These are phyloP conservation scores for Eumerus sabulonum DNA, from an alignment of 2,888 invertebrate species.

Conservation along the genomic window DNA sequence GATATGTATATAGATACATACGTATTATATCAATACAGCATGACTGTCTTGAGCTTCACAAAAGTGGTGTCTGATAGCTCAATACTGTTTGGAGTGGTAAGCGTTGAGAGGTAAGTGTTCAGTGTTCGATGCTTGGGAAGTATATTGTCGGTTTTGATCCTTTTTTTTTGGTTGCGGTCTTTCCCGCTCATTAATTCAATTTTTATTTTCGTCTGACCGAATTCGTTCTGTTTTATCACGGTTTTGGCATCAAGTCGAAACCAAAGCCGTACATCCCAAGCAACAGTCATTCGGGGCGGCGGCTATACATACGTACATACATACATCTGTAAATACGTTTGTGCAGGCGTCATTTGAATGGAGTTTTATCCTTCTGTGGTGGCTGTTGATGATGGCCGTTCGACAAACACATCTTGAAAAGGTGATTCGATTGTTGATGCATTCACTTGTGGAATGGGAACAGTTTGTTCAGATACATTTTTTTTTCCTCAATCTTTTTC, in stretches of 20 bases:
- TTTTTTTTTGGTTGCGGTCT: not conserved
- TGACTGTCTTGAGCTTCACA: no score
- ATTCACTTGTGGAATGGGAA: slow-evolving; percentile 32
- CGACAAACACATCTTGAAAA: not conserved
- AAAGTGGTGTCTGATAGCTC: slow-evolving; percentile 26
- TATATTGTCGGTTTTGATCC: not conserved
- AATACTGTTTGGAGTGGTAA: not conserved
- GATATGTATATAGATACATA: no score
- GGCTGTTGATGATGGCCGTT: slow-evolving; percentile 14
- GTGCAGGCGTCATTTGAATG: slow-evolving; percentile 12
- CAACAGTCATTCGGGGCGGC: slow-evolving; percentile 39
- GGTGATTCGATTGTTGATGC: slow-evolving; percentile 28
- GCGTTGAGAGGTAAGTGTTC: no score
- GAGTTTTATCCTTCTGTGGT: slow-evolving; percentile 21
- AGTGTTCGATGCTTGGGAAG: slow-evolving; percentile 11
- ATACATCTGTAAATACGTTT: slow-evolving; percentile 12
- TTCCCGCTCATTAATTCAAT: slow-evolving; percentile 18
- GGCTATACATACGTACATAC: no score
- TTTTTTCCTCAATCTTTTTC: slow-evolving; percentile 14
- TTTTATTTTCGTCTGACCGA: slow-evolving; percentile 49
- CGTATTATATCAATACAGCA: no score
- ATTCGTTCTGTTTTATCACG: slow-evolving; percentile 24
- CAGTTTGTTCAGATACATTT: slow-evolving; percentile 14
- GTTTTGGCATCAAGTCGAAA: no score
- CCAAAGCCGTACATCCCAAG: not conserved